These are phyloP conservation scores for Hystrix brachyura DNA, from an alignment of 2,113 vertebrate genomes.

Conservation along the genomic window DNA sequence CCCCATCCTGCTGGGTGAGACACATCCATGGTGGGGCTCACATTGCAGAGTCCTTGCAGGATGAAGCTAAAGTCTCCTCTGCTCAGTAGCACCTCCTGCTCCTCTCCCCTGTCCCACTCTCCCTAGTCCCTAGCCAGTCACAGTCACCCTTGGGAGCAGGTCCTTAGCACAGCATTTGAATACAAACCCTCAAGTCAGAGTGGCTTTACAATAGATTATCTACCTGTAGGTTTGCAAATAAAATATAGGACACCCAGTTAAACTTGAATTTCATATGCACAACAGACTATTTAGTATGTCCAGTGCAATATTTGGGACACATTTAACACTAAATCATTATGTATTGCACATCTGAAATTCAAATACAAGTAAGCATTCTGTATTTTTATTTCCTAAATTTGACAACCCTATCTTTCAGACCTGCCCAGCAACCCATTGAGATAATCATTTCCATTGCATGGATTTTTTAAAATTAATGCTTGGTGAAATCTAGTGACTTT, in stretches of 20 bases:
- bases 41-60: not conserved
- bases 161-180: not conserved
- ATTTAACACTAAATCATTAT: not conserved
- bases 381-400: conserved; percentile 29
- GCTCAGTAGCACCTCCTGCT: not conserved
- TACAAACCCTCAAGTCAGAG: not conserved
- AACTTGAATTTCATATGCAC: not conserved
- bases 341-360: not conserved
- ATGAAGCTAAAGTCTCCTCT: not conserved
- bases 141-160: not conserved
- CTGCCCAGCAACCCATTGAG: not conserved
- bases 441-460: not conserved
- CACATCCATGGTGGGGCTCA: not conserved
- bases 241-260: not conserved
- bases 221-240: not conserved
- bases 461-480: not conserved
- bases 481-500: conserved; percentile 12
- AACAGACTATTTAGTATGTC: not conserved
- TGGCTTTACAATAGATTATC: not conserved
- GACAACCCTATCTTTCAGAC: not conserved
- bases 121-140: not conserved
- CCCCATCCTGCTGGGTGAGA: not conserved
- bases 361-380: not conserved
- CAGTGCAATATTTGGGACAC: not conserved
- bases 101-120: not conserved